These are phyloP conservation scores for Ladona fulva DNA, from an alignment of 1,140 invertebrate genomes.

Conservation along the genomic window DNA sequence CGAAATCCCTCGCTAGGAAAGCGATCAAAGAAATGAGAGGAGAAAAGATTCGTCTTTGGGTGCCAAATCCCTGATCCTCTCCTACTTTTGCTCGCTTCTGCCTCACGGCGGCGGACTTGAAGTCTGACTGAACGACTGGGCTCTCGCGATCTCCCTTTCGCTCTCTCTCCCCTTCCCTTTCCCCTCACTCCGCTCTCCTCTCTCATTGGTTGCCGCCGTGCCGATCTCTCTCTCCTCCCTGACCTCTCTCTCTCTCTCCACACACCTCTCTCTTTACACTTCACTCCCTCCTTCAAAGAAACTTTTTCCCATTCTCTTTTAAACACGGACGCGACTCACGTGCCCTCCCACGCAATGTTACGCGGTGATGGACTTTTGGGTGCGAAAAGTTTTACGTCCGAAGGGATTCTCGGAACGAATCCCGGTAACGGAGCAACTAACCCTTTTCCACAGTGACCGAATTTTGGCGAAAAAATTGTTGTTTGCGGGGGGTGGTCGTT, in stretches of 20 bases:
- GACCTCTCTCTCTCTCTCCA: background rate
- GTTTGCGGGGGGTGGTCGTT: no score
- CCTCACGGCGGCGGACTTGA: background rate
- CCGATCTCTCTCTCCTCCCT: background rate
- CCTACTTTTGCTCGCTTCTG: background rate
- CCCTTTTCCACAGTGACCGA: no score
- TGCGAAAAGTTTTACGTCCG: no score
- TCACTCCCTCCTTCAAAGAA: background rate
- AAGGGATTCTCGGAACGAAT: no score
- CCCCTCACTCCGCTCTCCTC: background rate
- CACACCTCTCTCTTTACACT: no score
- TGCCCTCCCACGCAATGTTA: no score
- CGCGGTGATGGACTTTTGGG: no score
- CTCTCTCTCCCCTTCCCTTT: background rate
- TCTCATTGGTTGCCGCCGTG: background rate
- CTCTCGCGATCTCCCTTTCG: background rate
- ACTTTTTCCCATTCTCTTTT: no score
- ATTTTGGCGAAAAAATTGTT: no score
- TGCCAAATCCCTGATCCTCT: background rate
- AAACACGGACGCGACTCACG: no score
- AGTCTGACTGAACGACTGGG: background rate
- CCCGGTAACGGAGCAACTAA: no score
- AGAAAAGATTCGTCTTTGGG: background rate
- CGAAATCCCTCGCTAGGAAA: background rate
- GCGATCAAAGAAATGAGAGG: background rate